Conservation (phyloP, 1,140 invertebrate species). For the Eumaeus atala region DNA sequence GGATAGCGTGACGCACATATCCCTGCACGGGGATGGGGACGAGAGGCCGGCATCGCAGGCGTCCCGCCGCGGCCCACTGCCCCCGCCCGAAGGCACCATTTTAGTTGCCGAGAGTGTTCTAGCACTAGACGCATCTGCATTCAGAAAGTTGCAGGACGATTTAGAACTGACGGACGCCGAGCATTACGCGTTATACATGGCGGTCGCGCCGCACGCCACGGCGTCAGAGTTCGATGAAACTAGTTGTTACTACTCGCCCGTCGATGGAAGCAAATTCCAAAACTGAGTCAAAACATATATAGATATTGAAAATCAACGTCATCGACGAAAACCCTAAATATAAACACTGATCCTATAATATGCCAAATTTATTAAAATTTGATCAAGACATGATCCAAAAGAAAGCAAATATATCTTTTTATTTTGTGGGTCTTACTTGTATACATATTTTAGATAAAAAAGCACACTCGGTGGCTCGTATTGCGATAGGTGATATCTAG, state of each 20-base stretch:
- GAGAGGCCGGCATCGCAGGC: slow-evolving; percentile 40
- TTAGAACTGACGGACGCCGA: slow-evolving; percentile 86
- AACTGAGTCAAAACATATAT: slow-evolving; percentile 34
- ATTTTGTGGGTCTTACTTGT: too few relatives aligned
- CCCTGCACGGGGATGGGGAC: slow-evolving; percentile 74
- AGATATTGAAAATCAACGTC: too few relatives aligned
- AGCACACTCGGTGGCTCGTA: too few relatives aligned
- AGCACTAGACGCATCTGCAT: slow-evolving; percentile 58
- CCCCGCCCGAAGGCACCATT: slow-evolving; percentile 55
- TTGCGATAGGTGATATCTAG: too few relatives aligned
- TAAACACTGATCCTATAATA: too few relatives aligned
- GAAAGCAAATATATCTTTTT: too few relatives aligned
- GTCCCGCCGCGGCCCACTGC: slow-evolving; percentile 36
- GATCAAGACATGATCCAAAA: too few relatives aligned
- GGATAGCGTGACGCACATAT: slow-evolving; percentile 76
- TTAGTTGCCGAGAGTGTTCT: slow-evolving; percentile 68
- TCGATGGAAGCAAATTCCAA: slow-evolving; percentile 81
- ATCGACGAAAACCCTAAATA: too few relatives aligned
- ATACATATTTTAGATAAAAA: too few relatives aligned
- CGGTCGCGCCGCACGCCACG: slow-evolving; percentile 87
- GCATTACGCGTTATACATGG: slow-evolving; percentile 89
- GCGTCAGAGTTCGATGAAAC: slow-evolving; percentile 90
- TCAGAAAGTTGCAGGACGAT: slow-evolving; percentile 65
- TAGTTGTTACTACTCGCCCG: slow-evolving; percentile 88
- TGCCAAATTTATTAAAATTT: too few relatives aligned